Conservation (phyloP, 2,888 invertebrate species). For the Crossocerus cetratus region DNA sequence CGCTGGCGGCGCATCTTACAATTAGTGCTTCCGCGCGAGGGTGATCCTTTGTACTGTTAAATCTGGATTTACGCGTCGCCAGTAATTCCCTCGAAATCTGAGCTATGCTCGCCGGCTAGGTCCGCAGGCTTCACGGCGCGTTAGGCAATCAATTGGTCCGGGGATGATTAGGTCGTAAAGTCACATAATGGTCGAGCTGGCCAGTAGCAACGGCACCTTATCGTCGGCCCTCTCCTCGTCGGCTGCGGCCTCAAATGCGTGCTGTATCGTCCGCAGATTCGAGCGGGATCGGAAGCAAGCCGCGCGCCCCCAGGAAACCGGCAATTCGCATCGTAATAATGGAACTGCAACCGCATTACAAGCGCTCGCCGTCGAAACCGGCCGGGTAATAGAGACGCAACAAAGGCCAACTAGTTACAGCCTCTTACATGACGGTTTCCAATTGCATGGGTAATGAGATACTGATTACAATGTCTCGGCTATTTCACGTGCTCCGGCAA, state of each 20-base stretch:
- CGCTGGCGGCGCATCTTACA: background rate
- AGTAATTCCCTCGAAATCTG: constrained; percentile 36
- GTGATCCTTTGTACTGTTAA: constrained; percentile 9
- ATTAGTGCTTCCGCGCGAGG: background rate
- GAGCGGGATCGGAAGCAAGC: background rate
- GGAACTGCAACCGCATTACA: constrained; percentile 32
- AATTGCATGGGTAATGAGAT: no score
- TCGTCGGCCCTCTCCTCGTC: constrained; percentile 31
- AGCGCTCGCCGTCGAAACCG: no score
- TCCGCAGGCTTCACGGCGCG: constrained; percentile 45
- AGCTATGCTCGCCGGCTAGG: constrained; percentile 20
- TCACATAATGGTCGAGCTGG: constrained; percentile 27
- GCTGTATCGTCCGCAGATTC: constrained; percentile 38
- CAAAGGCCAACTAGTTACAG: no score
- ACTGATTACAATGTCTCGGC: no score
- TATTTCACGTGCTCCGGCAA: no score
- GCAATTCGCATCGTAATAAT: constrained; percentile 46
- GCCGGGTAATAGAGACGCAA: no score
- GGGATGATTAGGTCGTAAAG: constrained; percentile 48
- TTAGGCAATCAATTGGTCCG: constrained; percentile 49
- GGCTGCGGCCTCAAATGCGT: constrained; percentile 49
- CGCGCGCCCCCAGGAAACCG: background rate
- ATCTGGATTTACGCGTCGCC: constrained; percentile 34
- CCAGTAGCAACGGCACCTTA: constrained; percentile 39
- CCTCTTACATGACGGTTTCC: no score